Base-by-base conservation (phyloP, 2,797 vertebrate species). In the Cygnus olor region DNA sequence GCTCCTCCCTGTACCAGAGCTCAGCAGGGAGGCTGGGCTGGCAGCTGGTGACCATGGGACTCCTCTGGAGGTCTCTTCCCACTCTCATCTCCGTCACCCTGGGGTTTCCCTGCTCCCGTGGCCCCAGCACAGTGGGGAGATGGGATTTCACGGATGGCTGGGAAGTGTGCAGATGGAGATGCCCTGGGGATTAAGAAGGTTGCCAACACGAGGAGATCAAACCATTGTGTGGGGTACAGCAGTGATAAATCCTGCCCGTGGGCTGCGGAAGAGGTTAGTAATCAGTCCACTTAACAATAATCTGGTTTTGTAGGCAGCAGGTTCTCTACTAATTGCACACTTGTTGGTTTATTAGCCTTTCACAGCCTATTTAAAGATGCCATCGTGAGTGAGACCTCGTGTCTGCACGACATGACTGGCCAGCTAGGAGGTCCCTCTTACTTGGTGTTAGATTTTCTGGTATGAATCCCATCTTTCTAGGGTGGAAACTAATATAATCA, bases 21-120 rank as follows among this genome's bases (percentile, higher is more conserved):
- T 32, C 27, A 66, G 66, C 32, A 76, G 32, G 12, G 10, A 4
- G 27, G 44, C 8, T 9, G 36, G 24, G 13, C 40, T 69, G 42
- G 63, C 27, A 69, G 51, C 0, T 49, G 47, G 13, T 49, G 0
- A 27, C 27, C 25, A 82, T 14, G 1, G 4, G 44, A 8, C 21
- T 65, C 58, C 68, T 19, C 54, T 22, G 27, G 21, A 32, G 20
- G 24, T 63, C 10, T 4, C 11, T 21, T 34, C 34, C 91, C 36
- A 15, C 58, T 32, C 36, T 45, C 34, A 7, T 69, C 21, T 78
- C 21, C 25, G 56, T 1, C 0, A 1, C 56, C 22, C 24, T 7
- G 6, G 54, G 9, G 7, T 44, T 56, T 84, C 58, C 28, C 38
- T 54, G 30, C 14, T 72, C 5, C 49, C 42, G 4, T 45, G 54